Percentiles rank a stretch among this genome's conserved stretches.
Evolutionary conservation across 2,113 vertebrate species (phyloP).

Genomic region (Megaceryle maxima): DNA sequence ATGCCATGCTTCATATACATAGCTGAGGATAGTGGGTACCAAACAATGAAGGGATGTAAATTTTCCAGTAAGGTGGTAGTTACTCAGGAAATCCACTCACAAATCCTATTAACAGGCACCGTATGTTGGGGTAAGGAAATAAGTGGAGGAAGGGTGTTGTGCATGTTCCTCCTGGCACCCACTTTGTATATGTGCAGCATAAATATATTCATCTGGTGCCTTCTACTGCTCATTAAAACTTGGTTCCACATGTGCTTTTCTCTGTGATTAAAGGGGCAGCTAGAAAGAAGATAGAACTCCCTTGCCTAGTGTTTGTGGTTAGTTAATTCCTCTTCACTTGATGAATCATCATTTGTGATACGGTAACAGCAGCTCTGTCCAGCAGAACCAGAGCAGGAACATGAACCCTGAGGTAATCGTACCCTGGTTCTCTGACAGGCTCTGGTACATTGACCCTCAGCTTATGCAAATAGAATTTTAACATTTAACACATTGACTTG

Average conservation of each 20-base stretch:
- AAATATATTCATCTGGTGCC: conserved; percentile 5
- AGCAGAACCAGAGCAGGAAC: background rate
- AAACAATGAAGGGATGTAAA: conserved; percentile 49
- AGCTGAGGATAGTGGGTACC: background rate
- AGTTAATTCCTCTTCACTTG: conserved; percentile 1
- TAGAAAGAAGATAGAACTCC: background rate
- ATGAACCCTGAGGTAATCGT: background rate
- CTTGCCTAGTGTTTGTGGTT: background rate
- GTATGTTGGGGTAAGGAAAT: background rate
- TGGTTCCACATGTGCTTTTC: background rate
- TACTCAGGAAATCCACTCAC: conserved; percentile 50
- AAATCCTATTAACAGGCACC: background rate
- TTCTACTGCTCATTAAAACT: background rate
- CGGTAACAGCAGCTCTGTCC: background rate
- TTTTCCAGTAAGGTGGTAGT: background rate
- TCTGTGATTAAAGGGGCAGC: background rate
- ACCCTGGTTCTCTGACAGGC: background rate
- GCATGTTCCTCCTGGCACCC: conserved; percentile 32
- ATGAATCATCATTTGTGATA: background rate
- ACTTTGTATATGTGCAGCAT: background rate
- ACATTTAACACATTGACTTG: background rate
- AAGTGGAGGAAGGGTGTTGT: conserved; percentile 58
- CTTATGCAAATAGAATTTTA: background rate
- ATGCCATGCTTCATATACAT: background rate
- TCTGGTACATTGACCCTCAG: background rate